These are phyloP conservation scores for Tenthredo scrophulariae DNA, from an alignment of 2,888 invertebrate genomes.

Conservation along the genomic window DNA sequence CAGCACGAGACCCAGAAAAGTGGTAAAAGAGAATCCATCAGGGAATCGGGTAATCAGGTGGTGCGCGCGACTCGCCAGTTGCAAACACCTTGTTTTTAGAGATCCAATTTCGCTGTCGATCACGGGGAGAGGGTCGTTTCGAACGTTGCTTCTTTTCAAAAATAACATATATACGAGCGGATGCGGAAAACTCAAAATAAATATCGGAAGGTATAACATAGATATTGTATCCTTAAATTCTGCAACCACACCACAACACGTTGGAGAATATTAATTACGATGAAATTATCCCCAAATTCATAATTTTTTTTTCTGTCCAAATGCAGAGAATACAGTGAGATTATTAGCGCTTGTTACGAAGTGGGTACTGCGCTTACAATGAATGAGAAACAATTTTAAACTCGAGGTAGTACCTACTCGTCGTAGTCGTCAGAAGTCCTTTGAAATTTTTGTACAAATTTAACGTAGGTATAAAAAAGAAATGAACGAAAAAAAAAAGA, in stretches of 20 bases:
- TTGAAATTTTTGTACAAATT: constrained; percentile 2
- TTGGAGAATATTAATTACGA: not conserved
- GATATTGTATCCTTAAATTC: not conserved
- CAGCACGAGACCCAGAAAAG: constrained; percentile 56
- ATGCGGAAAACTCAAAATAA: not conserved
- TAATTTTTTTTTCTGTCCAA: not conserved
- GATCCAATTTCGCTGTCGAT: constrained; percentile 70
- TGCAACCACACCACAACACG: not conserved
- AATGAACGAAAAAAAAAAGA: not conserved
- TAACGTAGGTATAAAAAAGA: not conserved
- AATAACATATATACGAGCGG: not conserved
- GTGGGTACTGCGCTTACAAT: constrained; percentile 3
- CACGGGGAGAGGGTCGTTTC: not conserved
- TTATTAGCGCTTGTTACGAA: constrained; percentile 20
- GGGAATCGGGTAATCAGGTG: constrained; percentile 71
- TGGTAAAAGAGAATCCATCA: constrained; percentile 71
- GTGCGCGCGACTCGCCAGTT: constrained; percentile 32
- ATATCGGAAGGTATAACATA: not conserved
- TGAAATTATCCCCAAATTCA: not conserved
- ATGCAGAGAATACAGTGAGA: not conserved
- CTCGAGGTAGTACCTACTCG: constrained; percentile 23
- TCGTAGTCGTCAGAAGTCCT: not conserved
- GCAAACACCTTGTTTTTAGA: constrained; percentile 64
- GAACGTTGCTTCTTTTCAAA: not conserved
- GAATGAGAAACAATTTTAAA: constrained; percentile 43